Evolutionary conservation across 2,797 vertebrate genomes (phyloP).

Genomic region (Sebastes steindachneri): DNA sequence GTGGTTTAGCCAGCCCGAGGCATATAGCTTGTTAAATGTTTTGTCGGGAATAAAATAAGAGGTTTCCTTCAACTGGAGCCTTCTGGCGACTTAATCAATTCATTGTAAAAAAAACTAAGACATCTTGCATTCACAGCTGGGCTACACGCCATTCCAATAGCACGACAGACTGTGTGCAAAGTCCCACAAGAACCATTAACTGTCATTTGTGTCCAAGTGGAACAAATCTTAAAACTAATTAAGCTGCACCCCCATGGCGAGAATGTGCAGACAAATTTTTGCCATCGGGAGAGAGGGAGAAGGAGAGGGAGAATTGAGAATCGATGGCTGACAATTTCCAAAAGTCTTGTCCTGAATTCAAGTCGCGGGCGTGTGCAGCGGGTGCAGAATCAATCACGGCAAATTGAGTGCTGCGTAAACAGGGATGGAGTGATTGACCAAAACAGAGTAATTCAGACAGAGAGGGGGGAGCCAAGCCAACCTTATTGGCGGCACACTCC

Average conservation of each 20-base stretch:
- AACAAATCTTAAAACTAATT: slow-evolving; percentile 80
- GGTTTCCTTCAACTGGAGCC: slow-evolving; percentile 40
- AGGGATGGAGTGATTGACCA: slow-evolving; percentile 60
- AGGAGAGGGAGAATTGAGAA: slow-evolving; percentile 57
- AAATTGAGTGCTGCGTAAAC: slow-evolving; percentile 71
- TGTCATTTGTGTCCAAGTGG: slow-evolving; percentile 77
- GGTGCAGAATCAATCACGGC: slow-evolving; percentile 63
- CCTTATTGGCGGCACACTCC: slow-evolving; percentile 54
- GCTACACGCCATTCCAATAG: slow-evolving; percentile 61
- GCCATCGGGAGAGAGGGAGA: slow-evolving; percentile 9
- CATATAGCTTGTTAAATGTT: slow-evolving; percentile 38
- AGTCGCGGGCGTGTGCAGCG: slow-evolving; percentile 16
- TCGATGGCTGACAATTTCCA: slow-evolving; percentile 74
- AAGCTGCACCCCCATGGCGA: slow-evolving; percentile 60
- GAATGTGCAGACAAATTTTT: slow-evolving; percentile 54
- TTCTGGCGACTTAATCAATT: slow-evolving; percentile 61
- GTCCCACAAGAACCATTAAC: slow-evolving; percentile 75
- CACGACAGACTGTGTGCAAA: slow-evolving; percentile 66
- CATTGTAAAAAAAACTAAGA: slow-evolving; percentile 65
- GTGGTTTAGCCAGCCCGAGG: slow-evolving; percentile 19
- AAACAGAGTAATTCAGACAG: slow-evolving; percentile 61
- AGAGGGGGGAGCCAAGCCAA: slow-evolving; percentile 48
- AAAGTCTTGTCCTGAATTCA: slow-evolving; percentile 65
- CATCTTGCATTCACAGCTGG: slow-evolving; percentile 74
- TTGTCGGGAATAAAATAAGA: slow-evolving; percentile 39